Base-by-base conservation (phyloP, 2,888 invertebrate species). In the Girardia tigrina region DNA sequence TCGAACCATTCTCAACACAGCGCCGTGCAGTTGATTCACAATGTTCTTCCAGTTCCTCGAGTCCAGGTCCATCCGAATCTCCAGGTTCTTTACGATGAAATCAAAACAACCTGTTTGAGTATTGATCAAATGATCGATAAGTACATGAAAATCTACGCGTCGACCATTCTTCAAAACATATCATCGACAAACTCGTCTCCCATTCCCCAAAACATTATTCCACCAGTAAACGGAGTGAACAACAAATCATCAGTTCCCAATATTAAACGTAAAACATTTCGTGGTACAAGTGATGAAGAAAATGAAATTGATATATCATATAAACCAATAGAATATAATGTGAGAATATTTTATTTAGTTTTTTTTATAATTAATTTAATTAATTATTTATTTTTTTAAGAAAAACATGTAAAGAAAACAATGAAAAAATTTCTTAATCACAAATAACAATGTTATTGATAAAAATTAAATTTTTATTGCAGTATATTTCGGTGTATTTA, bases 71-170 rank as follows among this genome's bases (percentile, higher is more conserved):
- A 56, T 8, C 56, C 56, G 4, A 56, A 56, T 56, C n/a, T 56
- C 6, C 56, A 56, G 23, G n/a, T 23, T 6, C 56, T 56, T 56
- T 56, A 56, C 23, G 56, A 56, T 12, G 56, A 56, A 56, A 56
- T 56, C 56, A 56, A 23, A 56, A 12, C 56, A 4, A 56, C 56
- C 23, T 56, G 56, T 56, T n/a, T 56, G n/a, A 56, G 23, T 56
- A 56, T 56, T 56, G 56, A 56, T 56, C 56, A 56, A 16, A 56
- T 56, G 56, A 56, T 56, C 4, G 56, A 56, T 56, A 56, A 56
- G 23, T 56, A 56, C 23, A 56, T 56, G 56, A 56, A 56, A 56
- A n/a, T n/a, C 6, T 56, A 56, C 23, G 56, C 56, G 20, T 56
- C 56, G n/a, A 56, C 56, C n/a, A 56, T 56, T 8, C 23, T 56